Conservation (phyloP, 2,888 invertebrate species). For the Drosophila neoperkinsi region DNA sequence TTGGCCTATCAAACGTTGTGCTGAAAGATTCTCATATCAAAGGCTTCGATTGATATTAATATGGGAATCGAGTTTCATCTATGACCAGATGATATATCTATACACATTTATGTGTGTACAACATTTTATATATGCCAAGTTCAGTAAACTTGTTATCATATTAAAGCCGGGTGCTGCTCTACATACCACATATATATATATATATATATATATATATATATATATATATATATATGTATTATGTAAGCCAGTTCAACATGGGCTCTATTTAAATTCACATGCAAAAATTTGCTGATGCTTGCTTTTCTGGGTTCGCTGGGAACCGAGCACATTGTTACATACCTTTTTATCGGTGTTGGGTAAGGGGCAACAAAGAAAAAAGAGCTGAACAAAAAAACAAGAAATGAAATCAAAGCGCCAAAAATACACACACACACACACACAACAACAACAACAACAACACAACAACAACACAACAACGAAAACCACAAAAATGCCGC, state of each 20-base stretch:
- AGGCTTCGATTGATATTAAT: not conserved
- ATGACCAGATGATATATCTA: not conserved
- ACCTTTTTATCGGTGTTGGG: constrained; percentile 36
- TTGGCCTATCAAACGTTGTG: not conserved
- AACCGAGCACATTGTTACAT: constrained; percentile 34
- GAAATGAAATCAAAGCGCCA: constrained; percentile 15
- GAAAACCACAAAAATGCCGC: constrained; percentile 76
- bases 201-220: not conserved
- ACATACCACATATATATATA: not conserved
- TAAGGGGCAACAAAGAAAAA: constrained; percentile 1
- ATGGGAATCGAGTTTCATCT: not conserved
- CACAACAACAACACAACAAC: constrained; percentile 27
- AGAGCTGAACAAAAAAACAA: not conserved
- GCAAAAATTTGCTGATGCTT: constrained; percentile 33
- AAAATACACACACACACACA: constrained; percentile 8
- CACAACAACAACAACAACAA: constrained; percentile 26
- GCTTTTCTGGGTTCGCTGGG: constrained; percentile 25
- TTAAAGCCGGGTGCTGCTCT: not conserved
- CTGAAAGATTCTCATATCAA: not conserved
- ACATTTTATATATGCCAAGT: not conserved
- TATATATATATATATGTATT: not conserved
- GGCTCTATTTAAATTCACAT: not conserved
- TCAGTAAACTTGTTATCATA: not conserved
- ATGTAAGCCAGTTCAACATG: not conserved
- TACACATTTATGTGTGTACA: not conserved